Conservation (phyloP, 2,113 vertebrate species). For the Sinocyclocheilus maitianheensis region DNA sequence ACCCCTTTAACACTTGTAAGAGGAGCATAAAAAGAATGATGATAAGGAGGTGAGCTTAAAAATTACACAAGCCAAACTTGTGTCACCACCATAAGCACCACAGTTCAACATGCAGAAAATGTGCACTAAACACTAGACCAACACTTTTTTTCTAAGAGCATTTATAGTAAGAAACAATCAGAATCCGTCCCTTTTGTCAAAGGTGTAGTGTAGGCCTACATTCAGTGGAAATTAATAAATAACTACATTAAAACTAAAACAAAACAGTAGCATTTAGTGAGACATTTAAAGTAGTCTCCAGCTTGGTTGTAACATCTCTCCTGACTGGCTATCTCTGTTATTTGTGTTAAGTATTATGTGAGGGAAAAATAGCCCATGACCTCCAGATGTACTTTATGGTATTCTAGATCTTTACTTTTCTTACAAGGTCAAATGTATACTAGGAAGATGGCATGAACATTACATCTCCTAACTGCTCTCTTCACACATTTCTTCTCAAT, state of each 20-base stretch:
- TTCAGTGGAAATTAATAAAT: neutral
- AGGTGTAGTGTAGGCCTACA: neutral
- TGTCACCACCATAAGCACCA: neutral
- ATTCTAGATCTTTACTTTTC: neutral
- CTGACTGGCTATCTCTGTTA: neutral
- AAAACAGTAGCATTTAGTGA: neutral
- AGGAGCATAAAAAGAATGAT: neutral
- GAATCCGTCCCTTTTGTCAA: neutral
- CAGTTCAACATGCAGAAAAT: neutral
- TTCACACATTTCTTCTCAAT: neutral
- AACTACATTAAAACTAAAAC: neutral
- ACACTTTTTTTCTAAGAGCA: neutral
- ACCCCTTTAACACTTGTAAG: too few species aligned
- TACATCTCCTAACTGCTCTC: neutral
- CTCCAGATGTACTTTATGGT: neutral
- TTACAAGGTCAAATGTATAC: neutral
- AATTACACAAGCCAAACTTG: neutral
- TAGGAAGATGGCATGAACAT: neutral
- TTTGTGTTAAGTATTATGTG: neutral
- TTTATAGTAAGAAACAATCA: neutral
- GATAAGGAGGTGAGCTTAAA: neutral
- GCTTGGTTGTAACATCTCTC: neutral
- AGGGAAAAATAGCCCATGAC: neutral
- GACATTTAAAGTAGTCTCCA: neutral
- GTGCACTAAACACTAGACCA: neutral